Base-by-base conservation (phyloP, 2,888 invertebrate species). In the Cristatella mucedo region DNA sequence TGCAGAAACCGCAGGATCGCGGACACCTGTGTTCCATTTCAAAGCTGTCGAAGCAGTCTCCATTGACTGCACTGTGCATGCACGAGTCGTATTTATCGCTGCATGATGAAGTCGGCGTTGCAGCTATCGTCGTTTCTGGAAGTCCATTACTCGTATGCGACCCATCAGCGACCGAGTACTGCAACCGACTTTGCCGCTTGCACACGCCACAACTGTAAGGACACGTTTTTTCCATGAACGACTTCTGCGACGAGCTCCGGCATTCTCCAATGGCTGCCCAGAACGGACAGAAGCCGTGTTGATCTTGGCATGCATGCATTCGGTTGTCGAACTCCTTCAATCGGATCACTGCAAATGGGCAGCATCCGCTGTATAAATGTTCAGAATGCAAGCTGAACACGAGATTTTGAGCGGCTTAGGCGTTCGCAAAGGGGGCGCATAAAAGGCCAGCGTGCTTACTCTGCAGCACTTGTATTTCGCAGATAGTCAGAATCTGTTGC, bases 191-290 rank as follows among this genome's bases (percentile, higher is more conserved):
- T 26, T 26, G 26, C n/a, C 36, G 7, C 24, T 29, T 36, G 19
- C 36, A 36, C 4, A 22, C 36, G 4, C 36, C 36, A 36, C 36
- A 36, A 19, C 36, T 36, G 36, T 36, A 36, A 26, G 36, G 22
- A 36, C 36, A 36, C 15, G 22, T 20, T 19, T 36, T 29, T n/a
- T 4, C 5, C 36, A 36, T 36, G 15, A 26, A 36, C 9, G 36
- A 24, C n/a, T 5, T 29, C 18, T 36, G 36, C 5, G 16, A 13
- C 5, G 13, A 4, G 22, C 36, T 36, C 13, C n/a, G 13, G 24
- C 36, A 36, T 19, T 36, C 36, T 22, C 36, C 36, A 4, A 36
- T 29, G 6, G 13, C 19, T 29, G 22, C 13, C 36, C 36, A 36
- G 36, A 26, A 36, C 4, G 36, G 36, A 36, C 36, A 36, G 24